These are phyloP conservation scores for Apus apus DNA, from an alignment of 2,113 vertebrate genomes.

Conservation along the genomic window DNA sequence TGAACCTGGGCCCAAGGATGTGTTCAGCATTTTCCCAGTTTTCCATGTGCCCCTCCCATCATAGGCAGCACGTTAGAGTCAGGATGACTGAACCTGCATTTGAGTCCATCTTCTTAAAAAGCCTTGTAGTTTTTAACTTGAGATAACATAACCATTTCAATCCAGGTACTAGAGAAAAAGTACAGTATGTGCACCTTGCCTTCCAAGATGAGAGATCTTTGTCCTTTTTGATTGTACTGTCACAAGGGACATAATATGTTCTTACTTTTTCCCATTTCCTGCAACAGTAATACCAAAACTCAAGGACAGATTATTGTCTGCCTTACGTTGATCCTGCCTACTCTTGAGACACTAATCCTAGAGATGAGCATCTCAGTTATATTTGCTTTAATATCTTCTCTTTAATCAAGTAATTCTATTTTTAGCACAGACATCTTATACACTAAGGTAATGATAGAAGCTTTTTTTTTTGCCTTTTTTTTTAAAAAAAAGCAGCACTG, in stretches of 20 bases:
- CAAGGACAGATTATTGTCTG: slow-evolving; percentile 24
- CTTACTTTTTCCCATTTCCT: slow-evolving; percentile 11
- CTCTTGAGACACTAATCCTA: slow-evolving; percentile 24
- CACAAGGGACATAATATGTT: neutral
- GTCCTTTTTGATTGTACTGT: neutral
- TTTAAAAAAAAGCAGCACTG: neutral
- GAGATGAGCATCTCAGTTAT: slow-evolving; percentile 4
- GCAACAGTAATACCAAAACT: neutral
- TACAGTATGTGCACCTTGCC: neutral
- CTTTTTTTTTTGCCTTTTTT: neutral
- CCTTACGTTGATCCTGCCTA: neutral
- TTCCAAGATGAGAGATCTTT: slow-evolving; percentile 1
- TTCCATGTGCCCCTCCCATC: neutral
- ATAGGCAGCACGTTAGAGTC: neutral
- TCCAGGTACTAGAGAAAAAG: neutral
- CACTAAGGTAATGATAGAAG: neutral
- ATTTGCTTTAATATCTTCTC: slow-evolving; percentile 46
- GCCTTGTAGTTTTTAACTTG: neutral
- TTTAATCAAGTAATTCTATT: slow-evolving; percentile 36
- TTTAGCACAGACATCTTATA: neutral
- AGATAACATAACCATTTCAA: neutral
- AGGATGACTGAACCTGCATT: neutral
- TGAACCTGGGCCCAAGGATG: neutral
- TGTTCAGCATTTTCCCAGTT: neutral
- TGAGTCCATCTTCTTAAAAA: neutral